Base-by-base conservation (phyloP, 2,113 vertebrate genomes). In the Gymnorhina tibicen region DNA sequence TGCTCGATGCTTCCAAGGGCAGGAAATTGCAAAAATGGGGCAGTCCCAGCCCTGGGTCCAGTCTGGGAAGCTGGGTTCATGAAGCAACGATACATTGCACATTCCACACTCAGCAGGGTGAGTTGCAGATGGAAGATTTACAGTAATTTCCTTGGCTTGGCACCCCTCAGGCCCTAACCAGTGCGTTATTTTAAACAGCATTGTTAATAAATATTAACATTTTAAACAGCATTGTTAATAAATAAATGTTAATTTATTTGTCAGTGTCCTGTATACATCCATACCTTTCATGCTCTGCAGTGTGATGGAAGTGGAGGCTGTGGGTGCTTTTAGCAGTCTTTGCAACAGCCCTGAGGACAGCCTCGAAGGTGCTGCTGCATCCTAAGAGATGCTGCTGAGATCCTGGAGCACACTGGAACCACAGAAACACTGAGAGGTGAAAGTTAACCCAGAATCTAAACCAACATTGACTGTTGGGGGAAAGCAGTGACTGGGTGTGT, bases 11-110 rank as follows among this genome's bases (percentile, higher is more conserved):
- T 76, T 33, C 35, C 49, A 41, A 56, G 41, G 58, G 22, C 27
- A 85, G 64, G 20, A 21, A 64, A 75, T 33, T 52, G 20, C 41
- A 41, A 53, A 41, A 44, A 3, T 1, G 4, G 10, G 15, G 13
- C 67, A 90, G 27, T 42, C 58, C 11, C 0, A 0, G 18, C 11
- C 6, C 37, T 28, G 1, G 1, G 19, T 72, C 42, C 47, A 28
- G 0, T 15, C 27, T 78, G 75, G 55, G 76, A 73, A 74, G 13
- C 10, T 69, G 58, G 16, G 10, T 35, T 76, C 35, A 39, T 35
- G 16, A 14, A 13, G 33, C 11, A 56, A 50, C 62, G n/a, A n/a
- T 5, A 5, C 5, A 10, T 6, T 88, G 28, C 35, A 22, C 6
- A 15, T 74, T 66, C 47, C 39, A 37, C 42, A 20, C 26, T 67